phyloP scores from a whole-genome alignment of 2,113 vertebrate species.

The Ptilonorhynchus violaceus region DNA sequence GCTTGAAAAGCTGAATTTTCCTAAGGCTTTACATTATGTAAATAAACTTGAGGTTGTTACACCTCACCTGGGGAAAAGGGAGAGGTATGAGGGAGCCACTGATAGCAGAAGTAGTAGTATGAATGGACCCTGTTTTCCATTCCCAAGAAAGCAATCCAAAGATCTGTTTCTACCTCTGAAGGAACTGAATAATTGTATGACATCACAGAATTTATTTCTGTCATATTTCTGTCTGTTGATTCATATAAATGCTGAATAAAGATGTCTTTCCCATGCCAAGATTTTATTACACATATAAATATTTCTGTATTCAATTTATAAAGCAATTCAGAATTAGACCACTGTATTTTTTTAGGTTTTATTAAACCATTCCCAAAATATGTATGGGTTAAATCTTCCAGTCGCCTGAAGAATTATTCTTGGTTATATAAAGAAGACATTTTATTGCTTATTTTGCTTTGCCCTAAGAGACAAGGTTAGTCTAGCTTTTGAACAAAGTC shows the following conservation, averaged over 20 bases:
- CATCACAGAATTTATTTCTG: background rate
- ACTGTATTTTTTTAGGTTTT: background rate
- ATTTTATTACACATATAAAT: background rate
- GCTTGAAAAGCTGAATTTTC: background rate
- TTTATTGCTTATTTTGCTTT: conserved; percentile 20
- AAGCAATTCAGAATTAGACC: background rate
- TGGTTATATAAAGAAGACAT: background rate
- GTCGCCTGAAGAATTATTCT: background rate
- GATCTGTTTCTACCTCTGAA: background rate
- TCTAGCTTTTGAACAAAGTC: background rate
- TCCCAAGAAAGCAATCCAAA: conserved; percentile 1
- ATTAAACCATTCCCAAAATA: conserved; percentile 19
- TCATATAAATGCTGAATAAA: background rate
- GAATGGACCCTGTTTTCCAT: background rate
- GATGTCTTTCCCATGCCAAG: background rate
- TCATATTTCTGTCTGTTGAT: background rate
- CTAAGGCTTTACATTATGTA: background rate
- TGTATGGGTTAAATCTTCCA: background rate
- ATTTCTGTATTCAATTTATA: background rate
- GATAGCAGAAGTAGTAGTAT: background rate
- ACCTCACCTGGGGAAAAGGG: background rate
- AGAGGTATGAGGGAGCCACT: background rate
- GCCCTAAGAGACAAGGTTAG: background rate
- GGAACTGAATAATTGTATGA: background rate
- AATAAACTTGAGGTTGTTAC: background rate